phyloP scores from a whole-genome alignment of 2,888 invertebrate genomes.

The Barypeithes pellucidus region DNA sequence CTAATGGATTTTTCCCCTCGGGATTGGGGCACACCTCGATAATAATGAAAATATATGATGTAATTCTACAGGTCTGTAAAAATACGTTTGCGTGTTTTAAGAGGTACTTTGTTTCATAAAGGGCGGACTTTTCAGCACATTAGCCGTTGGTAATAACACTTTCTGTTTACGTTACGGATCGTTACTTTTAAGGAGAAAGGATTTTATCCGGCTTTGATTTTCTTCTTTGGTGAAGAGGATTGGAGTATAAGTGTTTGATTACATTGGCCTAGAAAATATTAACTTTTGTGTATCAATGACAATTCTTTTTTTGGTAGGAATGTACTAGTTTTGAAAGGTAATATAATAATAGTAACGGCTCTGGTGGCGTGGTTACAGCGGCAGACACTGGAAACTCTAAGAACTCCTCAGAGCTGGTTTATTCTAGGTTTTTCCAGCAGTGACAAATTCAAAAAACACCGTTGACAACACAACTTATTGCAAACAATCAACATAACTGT shows the following conservation, averaged over 20 bases:
- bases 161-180: constrained; percentile 15
- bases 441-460: no score
- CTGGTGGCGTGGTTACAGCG: no score
- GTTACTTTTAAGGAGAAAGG: neutral
- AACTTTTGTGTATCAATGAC: no score
- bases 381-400: no score
- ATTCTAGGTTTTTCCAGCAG: no score
- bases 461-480: no score
- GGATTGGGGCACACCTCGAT: constrained; percentile 37
- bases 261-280: no score
- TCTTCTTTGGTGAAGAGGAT: neutral
- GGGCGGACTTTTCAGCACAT: constrained; percentile 26
- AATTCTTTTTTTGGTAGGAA: no score
- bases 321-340: no score
- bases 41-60: constrained; percentile 49
- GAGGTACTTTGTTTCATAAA: constrained; percentile 32
- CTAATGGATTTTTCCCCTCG: constrained; percentile 48
- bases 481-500: no score
- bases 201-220: constrained; percentile 2
- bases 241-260: neutral
- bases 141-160: constrained; percentile 24
- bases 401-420: no score
- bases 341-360: no score
- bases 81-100: constrained; percentile 37
- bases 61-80: constrained; percentile 43